Conservation (phyloP, 2,888 invertebrate genomes). For the Elegia similella region DNA sequence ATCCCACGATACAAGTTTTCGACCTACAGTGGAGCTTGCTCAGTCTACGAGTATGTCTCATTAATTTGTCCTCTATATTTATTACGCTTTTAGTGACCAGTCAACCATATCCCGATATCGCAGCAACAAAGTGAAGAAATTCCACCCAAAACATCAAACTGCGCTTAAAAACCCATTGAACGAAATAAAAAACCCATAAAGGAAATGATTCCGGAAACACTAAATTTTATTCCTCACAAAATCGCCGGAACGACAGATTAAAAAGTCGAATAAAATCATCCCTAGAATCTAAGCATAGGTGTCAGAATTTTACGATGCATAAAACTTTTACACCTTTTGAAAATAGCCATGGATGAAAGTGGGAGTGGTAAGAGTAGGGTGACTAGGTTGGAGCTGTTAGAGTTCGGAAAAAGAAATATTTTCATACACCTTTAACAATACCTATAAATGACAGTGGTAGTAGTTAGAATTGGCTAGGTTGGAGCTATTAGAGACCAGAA, state of each 20-base stretch:
- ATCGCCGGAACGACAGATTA: slow-evolving; percentile 32
- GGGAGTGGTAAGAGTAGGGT: slow-evolving; percentile 21
- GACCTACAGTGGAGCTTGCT: too few species aligned
- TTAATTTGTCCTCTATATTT: too few species aligned
- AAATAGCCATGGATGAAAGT: slow-evolving; percentile 31
- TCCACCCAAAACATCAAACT: slow-evolving; percentile 10
- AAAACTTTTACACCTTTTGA: slow-evolving; percentile 61
- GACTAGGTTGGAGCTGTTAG: neutral
- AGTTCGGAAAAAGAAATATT: too few species aligned
- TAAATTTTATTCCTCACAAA: slow-evolving; percentile 25
- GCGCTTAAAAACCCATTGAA: slow-evolving; percentile 9
- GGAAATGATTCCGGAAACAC: slow-evolving; percentile 21
- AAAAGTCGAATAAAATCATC: slow-evolving; percentile 44
- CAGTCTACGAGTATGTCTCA: too few species aligned
- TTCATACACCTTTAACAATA: too few species aligned
- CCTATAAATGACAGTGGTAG: too few species aligned
- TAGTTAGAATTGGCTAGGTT: too few species aligned
- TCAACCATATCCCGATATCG: neutral
- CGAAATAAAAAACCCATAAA: slow-evolving; percentile 21
- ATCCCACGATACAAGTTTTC: too few species aligned
- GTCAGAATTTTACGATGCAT: slow-evolving; percentile 48
- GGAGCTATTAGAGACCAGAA: too few species aligned
- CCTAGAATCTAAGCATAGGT: slow-evolving; percentile 40
- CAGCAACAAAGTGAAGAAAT: slow-evolving; percentile 15
- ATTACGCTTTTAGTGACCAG: too few species aligned